Percentiles rank a stretch among this genome's conserved stretches.
Conservation (phyloP, 2,797 vertebrate genomes). For the Poliocrania exsul region DNA sequence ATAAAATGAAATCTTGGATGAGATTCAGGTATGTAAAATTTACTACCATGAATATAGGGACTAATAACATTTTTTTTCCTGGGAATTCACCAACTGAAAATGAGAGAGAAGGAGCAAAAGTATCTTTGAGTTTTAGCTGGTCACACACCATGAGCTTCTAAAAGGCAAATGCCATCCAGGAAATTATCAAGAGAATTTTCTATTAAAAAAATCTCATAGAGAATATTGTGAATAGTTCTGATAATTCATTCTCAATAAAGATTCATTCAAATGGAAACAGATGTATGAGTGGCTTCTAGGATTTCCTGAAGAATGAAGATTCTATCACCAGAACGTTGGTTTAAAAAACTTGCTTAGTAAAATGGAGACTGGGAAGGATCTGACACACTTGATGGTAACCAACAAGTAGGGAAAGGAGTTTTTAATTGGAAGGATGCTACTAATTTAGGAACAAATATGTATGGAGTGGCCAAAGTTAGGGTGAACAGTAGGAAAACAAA, state of each 20-base stretch:
- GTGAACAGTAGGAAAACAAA: not conserved
- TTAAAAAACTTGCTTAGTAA: not conserved
- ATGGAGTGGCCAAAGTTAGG: not conserved
- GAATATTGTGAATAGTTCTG: not conserved
- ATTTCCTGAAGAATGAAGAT: not conserved
- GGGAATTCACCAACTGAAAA: not conserved
- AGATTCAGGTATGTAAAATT: not conserved
- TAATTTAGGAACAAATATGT: not conserved
- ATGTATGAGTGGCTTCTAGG: not conserved
- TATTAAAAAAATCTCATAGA: not conserved
- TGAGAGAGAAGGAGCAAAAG: not conserved
- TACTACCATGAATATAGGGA: not conserved
- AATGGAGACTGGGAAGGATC: not conserved
- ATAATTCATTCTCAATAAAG: not conserved
- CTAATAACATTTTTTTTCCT: not conserved
- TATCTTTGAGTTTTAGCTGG: not conserved
- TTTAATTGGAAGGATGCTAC: not conserved
- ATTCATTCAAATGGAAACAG: not conserved
- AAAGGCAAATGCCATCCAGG: not conserved
- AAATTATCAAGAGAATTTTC: not conserved
- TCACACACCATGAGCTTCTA: not conserved
- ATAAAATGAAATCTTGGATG: constrained; percentile 23
- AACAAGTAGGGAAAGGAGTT: not conserved
- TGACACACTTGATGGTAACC: not conserved
- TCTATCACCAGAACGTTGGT: not conserved